phyloP scores from a whole-genome alignment of 2,113 vertebrate genomes.

The Lagopus muta region DNA sequence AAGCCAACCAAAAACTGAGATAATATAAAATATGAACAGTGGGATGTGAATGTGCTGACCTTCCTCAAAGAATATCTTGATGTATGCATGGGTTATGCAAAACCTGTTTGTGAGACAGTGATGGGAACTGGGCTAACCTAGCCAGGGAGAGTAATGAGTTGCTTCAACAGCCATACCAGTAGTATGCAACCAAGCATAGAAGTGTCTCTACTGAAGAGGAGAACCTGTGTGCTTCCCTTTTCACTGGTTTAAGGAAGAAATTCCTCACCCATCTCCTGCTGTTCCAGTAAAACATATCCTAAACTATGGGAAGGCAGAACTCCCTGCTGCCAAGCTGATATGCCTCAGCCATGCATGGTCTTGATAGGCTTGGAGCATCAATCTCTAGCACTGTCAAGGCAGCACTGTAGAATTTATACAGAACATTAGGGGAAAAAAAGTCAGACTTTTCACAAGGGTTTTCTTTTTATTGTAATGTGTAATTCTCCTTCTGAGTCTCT shows the following conservation, averaged over 20 bases:
- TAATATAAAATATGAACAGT: neutral
- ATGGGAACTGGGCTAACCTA: neutral
- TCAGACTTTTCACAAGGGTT: conserved; percentile 26
- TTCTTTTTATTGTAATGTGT: conserved; percentile 54
- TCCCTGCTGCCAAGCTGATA: neutral
- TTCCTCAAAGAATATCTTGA: neutral
- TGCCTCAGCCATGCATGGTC: neutral
- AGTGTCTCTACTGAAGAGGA: neutral
- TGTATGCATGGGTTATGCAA: neutral
- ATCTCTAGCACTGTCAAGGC: conserved; percentile 5
- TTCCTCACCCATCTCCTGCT: neutral
- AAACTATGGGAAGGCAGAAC: neutral
- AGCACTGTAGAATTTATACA: conserved; percentile 10
- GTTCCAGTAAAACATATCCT: neutral
- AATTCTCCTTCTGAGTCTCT: conserved; percentile 34
- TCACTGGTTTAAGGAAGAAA: neutral
- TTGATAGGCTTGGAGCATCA: neutral
- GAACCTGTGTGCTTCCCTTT: neutral
- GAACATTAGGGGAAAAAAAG: neutral
- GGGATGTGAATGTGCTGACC: neutral
- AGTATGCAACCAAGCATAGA: neutral
- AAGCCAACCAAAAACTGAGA: neutral
- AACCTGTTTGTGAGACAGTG: neutral
- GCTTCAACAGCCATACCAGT: neutral
- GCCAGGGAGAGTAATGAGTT: neutral